Evolutionary conservation across 2,888 invertebrate genomes (phyloP), one percentile per base, ranked within the genome.

Genomic region (Cremastinae sp.): DNA sequence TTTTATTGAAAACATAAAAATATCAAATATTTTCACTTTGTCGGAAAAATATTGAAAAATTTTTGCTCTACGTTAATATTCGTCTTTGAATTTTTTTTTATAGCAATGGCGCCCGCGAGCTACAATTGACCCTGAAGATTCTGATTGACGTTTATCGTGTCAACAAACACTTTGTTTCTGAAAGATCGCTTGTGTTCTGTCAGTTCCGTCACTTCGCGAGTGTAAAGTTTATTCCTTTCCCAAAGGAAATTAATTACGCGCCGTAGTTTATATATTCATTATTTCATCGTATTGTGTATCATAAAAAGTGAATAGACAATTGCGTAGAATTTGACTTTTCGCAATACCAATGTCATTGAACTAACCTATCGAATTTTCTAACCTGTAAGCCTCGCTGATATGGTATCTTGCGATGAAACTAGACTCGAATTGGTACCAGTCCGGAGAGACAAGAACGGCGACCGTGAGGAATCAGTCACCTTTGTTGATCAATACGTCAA

Each of bases 401-500:
- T 88, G 87, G 85, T 87, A 80, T 85, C 86, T 74, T 84, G 84
- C 81, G 84, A 85, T 78, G 86, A 86, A 79, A 81, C 83, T 41
- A 88, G 85, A 78, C 79, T 86, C 45, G 89, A 88, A 79, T 78
- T 83, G 47, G 83, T 89, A 79, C 76, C 84, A 35, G 82, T 89
- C 62, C 83, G 81, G 75, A 83, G 82, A 62, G 83, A 85, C 64
- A 84, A 82, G 53, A 81, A 79, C 14, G 81, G 82, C 37, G 82
- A 76, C 12, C 82, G 84, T 68, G 84, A 83, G 41, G 83, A 86
- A 69, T 83, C 83, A 37, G 87, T 88, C 62, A 78, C 90, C 80
- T 90, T 93, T 83, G 89, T 95, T 41, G 94, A 95, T 85, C 96
- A 96, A 86, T 97, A 94, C 90, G 96, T 95, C 1, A 92, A 93